Evolutionary conservation across 2,888 invertebrate genomes (phyloP).

Genomic region (Ptilodon capucinus): DNA sequence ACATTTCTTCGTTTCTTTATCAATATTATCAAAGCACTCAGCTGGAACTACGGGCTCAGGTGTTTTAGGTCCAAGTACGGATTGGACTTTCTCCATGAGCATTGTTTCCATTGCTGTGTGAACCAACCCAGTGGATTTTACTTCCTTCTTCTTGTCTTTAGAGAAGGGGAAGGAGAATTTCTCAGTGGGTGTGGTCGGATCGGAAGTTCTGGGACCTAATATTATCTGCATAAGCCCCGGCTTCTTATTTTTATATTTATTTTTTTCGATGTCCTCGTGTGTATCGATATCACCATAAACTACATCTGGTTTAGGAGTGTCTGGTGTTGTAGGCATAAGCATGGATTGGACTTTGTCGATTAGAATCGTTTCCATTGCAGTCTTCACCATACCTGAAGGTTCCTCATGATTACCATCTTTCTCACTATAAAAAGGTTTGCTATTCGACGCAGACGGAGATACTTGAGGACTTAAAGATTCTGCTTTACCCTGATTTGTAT

Average conservation of each 20-base stretch:
- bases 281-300: constrained; percentile 9
- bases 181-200: constrained; percentile 17
- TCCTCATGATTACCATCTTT: constrained; percentile 17
- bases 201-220: constrained; percentile 18
- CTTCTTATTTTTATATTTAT: constrained; percentile 13
- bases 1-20: constrained; percentile 14
- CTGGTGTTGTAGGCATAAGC: constrained; percentile 25
- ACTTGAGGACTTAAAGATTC: constrained; percentile 4
- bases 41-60: constrained; percentile 33
- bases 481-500: constrained; percentile 17
- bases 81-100: constrained; percentile 75
- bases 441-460: constrained; percentile 18
- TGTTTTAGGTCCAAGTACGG: constrained; percentile 55
- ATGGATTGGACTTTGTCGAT: constrained; percentile 69
- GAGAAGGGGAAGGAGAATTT: constrained; percentile 8
- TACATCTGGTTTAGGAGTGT: constrained; percentile 16
- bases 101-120: constrained; percentile 80
- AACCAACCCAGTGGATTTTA: constrained; percentile 59
- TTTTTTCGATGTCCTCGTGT: constrained; percentile 6
- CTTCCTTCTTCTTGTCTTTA: constrained; percentile 23
- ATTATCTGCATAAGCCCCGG: constrained; percentile 26
- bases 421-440: constrained; percentile 23
- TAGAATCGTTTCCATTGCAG: constrained; percentile 76
- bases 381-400: constrained; percentile 46
- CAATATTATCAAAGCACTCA: constrained; percentile 27